A percentile compares a stretch with the other conserved stretches of the same genome.
Conservation (phyloP, 2,113 vertebrate genomes). For the Clupea harengus region DNA sequence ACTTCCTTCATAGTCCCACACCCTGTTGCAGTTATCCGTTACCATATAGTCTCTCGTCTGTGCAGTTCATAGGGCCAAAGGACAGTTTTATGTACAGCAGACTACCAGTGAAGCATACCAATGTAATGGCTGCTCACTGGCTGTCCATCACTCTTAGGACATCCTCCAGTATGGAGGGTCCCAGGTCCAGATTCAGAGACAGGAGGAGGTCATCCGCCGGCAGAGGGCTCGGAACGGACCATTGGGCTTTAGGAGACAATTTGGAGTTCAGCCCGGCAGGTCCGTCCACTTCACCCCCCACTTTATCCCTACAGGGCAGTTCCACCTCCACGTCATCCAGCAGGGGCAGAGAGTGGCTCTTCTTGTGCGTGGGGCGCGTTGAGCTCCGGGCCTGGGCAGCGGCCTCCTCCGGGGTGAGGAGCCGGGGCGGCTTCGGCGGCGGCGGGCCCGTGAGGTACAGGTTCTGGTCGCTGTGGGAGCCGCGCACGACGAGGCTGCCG, state of each 20-base stretch:
- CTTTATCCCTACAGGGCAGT: constrained; percentile 1
- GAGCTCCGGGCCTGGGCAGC: constrained; percentile 20
- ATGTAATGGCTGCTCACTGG: background rate
- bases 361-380: constrained; percentile 52
- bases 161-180: constrained; percentile 89
- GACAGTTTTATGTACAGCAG: background rate
- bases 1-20: background rate
- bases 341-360: constrained; percentile 68
- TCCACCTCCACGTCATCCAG: constrained; percentile 59
- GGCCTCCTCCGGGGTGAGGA: constrained; percentile 77
- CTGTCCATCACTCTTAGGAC: constrained; percentile 89
- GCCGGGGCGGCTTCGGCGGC: constrained; percentile 88
- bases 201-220: constrained; percentile 61
- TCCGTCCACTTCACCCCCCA: background rate
- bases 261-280: background rate
- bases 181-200: constrained; percentile 81
- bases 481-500: constrained; percentile 63
- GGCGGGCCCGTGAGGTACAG: constrained; percentile 73
- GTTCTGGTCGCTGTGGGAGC: constrained; percentile 80
- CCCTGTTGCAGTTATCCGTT: background rate
- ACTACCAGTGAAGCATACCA: too few relatives aligned
- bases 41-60: background rate
- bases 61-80: background rate
- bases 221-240: background rate
- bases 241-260: background rate